phyloP scores from a whole-genome alignment of 2,797 vertebrate species.

The Molossus molossus region DNA sequence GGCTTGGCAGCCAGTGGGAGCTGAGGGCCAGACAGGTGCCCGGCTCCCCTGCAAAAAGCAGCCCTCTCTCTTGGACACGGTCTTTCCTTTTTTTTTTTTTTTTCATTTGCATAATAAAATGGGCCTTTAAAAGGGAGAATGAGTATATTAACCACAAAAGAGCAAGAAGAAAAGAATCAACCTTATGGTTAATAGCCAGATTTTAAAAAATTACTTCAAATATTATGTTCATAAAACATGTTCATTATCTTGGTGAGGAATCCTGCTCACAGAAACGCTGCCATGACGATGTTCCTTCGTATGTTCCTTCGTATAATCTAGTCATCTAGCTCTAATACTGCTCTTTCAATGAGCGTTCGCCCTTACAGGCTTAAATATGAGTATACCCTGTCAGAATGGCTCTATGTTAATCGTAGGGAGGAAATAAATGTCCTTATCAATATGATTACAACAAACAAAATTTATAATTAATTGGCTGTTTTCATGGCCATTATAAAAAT shows the following conservation, averaged over 20 bases:
- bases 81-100: constrained; percentile 62
- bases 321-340: constrained; percentile 45
- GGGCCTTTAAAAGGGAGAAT: constrained; percentile 81
- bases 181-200: constrained; percentile 81
- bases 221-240: constrained; percentile 70
- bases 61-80: constrained; percentile 50
- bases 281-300: constrained; percentile 16
- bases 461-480: constrained; percentile 52
- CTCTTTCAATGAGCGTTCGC: constrained; percentile 7
- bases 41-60: constrained; percentile 61
- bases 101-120: constrained; percentile 85
- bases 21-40: constrained; percentile 76
- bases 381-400: not conserved
- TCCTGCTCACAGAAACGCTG: constrained; percentile 53
- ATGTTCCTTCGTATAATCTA: constrained; percentile 29
- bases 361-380: not conserved
- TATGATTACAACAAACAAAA: constrained; percentile 8
- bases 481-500: constrained; percentile 44
- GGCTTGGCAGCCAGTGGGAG: constrained; percentile 58
- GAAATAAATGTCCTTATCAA: constrained; percentile 54
- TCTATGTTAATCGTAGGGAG: constrained; percentile 10
- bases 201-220: constrained; percentile 75
- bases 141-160: constrained; percentile 80
- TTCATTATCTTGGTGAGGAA: constrained; percentile 66
- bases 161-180: constrained; percentile 81